Percentiles rank a stretch among this genome's conserved stretches.
Conservation (phyloP, 2,113 vertebrate genomes). For the Otis tarda region DNA sequence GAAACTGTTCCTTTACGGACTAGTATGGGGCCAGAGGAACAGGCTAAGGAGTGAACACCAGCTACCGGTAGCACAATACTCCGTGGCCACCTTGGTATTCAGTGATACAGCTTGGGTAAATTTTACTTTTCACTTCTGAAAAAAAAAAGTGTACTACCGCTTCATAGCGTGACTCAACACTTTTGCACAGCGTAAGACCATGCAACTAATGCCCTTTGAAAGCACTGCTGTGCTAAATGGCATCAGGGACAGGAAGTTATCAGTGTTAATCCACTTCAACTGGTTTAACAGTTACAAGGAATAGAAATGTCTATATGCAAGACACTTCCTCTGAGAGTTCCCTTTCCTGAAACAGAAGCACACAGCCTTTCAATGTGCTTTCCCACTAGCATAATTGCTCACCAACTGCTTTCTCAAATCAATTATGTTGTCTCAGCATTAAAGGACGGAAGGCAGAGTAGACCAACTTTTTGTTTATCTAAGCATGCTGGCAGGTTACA, state of each 20-base stretch:
- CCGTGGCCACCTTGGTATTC: not conserved
- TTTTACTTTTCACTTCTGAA: not conserved
- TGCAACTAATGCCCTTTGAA: conserved; percentile 12
- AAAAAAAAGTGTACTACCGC: not conserved
- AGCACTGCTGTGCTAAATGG: conserved; percentile 31
- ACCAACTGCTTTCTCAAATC: conserved; percentile 60
- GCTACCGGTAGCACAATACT: not conserved
- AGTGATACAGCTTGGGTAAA: not conserved
- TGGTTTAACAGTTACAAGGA: not conserved
- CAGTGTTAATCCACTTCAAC: conserved; percentile 31
- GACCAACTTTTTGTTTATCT: conserved; percentile 62
- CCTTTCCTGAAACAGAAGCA: not conserved
- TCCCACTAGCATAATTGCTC: conserved; percentile 37
- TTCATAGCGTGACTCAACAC: not conserved
- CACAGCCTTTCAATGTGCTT: conserved; percentile 6
- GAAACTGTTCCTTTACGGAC: not conserved
- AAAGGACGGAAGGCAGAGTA: conserved; percentile 40
- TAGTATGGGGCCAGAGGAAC: not conserved
- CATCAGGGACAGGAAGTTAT: conserved; percentile 36
- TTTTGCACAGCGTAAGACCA: not conserved
- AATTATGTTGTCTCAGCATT: conserved; percentile 61
- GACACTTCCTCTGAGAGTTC: conserved; percentile 45
- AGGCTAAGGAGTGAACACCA: not conserved
- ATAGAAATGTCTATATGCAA: conserved; percentile 32
- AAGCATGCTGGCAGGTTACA: conserved; percentile 60